Conservation (phyloP, 2,113 vertebrate genomes). For the Labrus mixtus region DNA sequence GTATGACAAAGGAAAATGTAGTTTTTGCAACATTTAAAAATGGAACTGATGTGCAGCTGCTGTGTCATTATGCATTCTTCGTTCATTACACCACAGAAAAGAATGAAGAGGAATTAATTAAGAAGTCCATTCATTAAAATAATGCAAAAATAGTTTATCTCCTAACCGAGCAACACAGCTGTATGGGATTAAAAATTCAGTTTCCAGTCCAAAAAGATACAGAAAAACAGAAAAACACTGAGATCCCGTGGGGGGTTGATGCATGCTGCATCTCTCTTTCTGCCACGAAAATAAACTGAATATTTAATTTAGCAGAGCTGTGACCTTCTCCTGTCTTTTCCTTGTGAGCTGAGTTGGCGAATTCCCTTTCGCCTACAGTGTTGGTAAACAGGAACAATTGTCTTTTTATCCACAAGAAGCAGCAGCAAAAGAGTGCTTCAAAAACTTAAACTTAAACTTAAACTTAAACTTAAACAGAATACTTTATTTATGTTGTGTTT, state of each 20-base stretch:
- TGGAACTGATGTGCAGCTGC: background rate
- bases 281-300: slow-evolving; percentile 61
- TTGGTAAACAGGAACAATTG: slow-evolving; percentile 2
- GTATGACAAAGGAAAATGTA: background rate
- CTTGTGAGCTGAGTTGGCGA: slow-evolving; percentile 47
- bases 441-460: too few relatives aligned
- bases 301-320: slow-evolving; percentile 58
- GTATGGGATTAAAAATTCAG: slow-evolving; percentile 52
- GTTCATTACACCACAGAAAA: background rate
- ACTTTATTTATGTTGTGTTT: background rate
- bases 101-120: slow-evolving; percentile 4
- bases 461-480: background rate
- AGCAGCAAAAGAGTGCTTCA: background rate
- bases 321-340: slow-evolving; percentile 59
- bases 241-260: slow-evolving; percentile 32
- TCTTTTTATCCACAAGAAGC: background rate
- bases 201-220: slow-evolving; percentile 53
- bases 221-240: slow-evolving; percentile 39
- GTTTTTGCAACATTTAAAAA: background rate
- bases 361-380: slow-evolving; percentile 22
- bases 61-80: background rate
- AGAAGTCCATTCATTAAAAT: background rate
- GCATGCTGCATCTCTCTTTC: slow-evolving; percentile 50
- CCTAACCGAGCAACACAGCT: slow-evolving; percentile 22
- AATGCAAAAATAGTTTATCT: slow-evolving; percentile 1